phyloP scores from a whole-genome alignment of 1,140 invertebrate species.

The Tetramorium alpestre region DNA sequence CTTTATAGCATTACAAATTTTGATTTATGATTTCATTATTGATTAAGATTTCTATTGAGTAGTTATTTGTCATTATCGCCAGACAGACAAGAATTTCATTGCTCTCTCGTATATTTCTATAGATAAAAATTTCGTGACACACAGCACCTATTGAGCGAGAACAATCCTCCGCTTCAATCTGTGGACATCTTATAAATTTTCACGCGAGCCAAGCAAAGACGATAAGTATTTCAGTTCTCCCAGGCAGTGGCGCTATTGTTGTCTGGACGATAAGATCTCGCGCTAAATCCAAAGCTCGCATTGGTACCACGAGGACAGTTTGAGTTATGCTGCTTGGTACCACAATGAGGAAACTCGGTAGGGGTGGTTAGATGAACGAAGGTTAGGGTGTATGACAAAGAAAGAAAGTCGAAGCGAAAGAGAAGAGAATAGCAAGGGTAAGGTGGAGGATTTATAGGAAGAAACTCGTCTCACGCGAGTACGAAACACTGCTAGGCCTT shows the following conservation, averaged over 20 bases:
- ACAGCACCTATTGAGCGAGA: conserved; percentile 9
- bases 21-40: background rate
- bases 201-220: conserved; percentile 54
- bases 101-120: background rate
- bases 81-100: background rate
- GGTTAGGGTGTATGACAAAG: conserved; percentile 39
- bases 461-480: conserved; percentile 72
- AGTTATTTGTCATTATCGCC: background rate
- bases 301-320: conserved; percentile 69
- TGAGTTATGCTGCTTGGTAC: conserved; percentile 73
- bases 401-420: conserved; percentile 34
- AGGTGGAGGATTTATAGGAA: conserved; percentile 71
- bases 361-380: conserved; percentile 30
- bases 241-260: conserved; percentile 75
- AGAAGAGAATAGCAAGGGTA: conserved; percentile 12
- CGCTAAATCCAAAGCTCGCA: conserved; percentile 75
- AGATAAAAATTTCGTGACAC: conserved; percentile 27
- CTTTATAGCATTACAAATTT: background rate
- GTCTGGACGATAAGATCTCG: conserved; percentile 78
- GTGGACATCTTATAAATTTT: conserved; percentile 72
- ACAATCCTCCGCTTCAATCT: background rate
- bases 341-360: conserved; percentile 69
- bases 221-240: conserved; percentile 76
- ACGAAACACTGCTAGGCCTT: conserved; percentile 50
- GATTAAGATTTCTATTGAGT: background rate